Percentiles rank a stretch among this genome's conserved stretches.
phyloP scores from a whole-genome alignment of 2,888 invertebrate genomes.

The Argyresthia goedartella region DNA sequence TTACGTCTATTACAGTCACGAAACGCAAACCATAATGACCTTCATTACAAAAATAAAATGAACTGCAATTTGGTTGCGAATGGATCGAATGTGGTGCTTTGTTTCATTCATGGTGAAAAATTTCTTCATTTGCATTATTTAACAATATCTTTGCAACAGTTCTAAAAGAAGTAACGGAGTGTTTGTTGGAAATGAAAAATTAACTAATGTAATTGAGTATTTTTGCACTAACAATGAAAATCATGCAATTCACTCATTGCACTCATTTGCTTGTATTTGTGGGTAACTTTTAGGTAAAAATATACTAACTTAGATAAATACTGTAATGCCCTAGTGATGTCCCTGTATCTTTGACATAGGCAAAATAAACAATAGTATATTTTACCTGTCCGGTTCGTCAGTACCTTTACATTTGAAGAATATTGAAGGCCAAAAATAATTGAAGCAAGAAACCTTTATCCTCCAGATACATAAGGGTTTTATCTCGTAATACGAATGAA shows the following conservation, averaged over 20 bases:
- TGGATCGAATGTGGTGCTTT: constrained; percentile 35
- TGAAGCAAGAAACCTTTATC: constrained; percentile 1
- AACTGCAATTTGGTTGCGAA: constrained; percentile 51
- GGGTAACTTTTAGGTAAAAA: no score
- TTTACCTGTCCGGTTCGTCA: no score
- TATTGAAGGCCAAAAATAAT: background rate
- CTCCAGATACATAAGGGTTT: constrained; percentile 1
- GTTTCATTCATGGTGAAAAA: constrained; percentile 24
- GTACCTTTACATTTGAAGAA: no score
- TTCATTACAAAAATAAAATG: constrained; percentile 47
- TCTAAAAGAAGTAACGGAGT: no score
- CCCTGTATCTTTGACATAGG: no score
- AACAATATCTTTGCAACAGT: background rate
- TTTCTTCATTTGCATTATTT: constrained; percentile 41
- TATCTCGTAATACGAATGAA: background rate
- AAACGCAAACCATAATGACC: constrained; percentile 32
- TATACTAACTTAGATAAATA: no score
- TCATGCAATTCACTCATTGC: no score
- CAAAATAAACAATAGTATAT: no score
- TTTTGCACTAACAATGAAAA: no score
- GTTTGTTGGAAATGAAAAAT: background rate
- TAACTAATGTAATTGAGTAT: background rate
- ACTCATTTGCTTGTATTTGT: no score
- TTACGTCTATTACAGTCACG: constrained; percentile 43
- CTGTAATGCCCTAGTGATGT: no score